Evolutionary conservation across 2,797 vertebrate genomes (phyloP).

Genomic region (Tympanoctomys barrerae): DNA sequence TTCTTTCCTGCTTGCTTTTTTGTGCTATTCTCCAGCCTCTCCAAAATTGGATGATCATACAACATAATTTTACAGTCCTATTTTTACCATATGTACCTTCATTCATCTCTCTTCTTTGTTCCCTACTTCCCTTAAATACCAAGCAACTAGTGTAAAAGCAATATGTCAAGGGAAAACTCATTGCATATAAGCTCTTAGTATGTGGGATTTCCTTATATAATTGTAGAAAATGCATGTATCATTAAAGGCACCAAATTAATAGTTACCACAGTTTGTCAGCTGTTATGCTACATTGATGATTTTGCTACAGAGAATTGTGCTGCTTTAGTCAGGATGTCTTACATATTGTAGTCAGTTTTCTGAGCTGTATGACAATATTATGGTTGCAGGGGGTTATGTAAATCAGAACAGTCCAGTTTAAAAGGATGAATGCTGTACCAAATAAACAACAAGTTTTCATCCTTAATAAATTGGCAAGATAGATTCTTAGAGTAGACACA

Average conservation of each 20-base stretch:
- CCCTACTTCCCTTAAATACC: too few relatives aligned
- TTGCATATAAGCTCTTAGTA: too few relatives aligned
- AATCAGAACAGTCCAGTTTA: background rate
- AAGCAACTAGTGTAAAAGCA: too few relatives aligned
- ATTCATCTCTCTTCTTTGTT: background rate
- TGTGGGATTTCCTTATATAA: too few relatives aligned
- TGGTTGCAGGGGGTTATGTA: background rate
- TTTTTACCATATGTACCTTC: background rate
- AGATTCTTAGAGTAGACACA: background rate
- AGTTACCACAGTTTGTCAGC: too few relatives aligned
- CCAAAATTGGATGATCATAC: background rate
- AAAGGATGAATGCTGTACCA: background rate
- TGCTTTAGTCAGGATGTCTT: too few relatives aligned
- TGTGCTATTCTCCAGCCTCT: background rate
- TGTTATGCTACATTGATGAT: too few relatives aligned
- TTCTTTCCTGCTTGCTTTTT: background rate
- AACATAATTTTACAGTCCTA: background rate
- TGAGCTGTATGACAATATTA: background rate
- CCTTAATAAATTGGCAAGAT: background rate
- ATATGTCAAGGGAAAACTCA: too few relatives aligned
- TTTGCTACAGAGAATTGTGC: too few relatives aligned
- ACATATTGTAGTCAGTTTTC: too few relatives aligned
- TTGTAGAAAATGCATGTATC: too few relatives aligned
- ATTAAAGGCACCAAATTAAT: too few relatives aligned
- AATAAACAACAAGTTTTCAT: background rate